Base-by-base conservation (phyloP, 2,113 vertebrate species). In the Triplophysa rosa region DNA sequence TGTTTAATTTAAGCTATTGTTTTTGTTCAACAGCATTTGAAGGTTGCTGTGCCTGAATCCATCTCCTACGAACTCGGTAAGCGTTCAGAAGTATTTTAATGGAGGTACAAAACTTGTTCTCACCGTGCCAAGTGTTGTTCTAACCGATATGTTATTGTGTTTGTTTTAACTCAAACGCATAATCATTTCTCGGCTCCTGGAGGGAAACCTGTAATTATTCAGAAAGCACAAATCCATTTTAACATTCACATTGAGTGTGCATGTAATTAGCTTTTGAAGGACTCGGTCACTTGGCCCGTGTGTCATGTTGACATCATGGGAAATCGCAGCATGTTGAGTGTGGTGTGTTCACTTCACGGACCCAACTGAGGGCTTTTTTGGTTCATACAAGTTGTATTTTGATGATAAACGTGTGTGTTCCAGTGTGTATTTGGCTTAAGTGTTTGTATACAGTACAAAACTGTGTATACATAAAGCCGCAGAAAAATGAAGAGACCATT, bases 11-110 rank as follows among this genome's bases (percentile, higher is more conserved):
- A 45, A 24, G 45, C 24, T 59, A n/a, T 17, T 45, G 33, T 73
- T 47, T 67, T 24, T 80, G 3, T 81, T 83, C 58, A 67, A 47
- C 91, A 98, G 98, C 95, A 97, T 87, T 93, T 99, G 14, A 98
- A 96, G 88, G 96, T 98, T 59, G 87, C 92, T 54, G 93, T 98
- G 76, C 98, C 98, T 78, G 98, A 99, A 78, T 84, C 93, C 1
- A 91, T 99, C 54, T 89, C 95, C 29, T 29, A 90, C 82, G 98
- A 99, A 84, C 85, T 98, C 29, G 98, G 98, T 98, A 93, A 89
- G 90, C 82, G 23, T 66, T 14, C 58, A 13, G 17, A 67, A 73
- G 1, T 6, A 8, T 68, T 52, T 79, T 66, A 49, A 77, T 66
- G 14, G 6, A 16, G 26, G 21, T 6, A n/a, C 3, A 65, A 70